phyloP scores from a whole-genome alignment of 2,797 vertebrate species.

The Coregonus ussuriensis region DNA sequence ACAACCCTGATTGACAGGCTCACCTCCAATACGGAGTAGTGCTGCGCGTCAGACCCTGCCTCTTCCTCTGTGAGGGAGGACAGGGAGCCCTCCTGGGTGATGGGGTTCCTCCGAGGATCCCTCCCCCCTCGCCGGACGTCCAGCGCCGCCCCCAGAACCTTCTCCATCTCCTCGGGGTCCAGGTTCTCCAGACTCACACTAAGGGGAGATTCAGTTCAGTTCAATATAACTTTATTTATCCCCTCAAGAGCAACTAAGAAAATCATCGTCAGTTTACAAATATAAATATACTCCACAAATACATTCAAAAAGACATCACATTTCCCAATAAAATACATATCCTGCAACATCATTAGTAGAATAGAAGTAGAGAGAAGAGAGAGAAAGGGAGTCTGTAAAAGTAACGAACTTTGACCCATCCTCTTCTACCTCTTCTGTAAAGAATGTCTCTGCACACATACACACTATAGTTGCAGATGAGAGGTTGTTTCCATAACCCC shows the following conservation, averaged over 20 bases:
- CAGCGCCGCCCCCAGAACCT: constrained; percentile 35
- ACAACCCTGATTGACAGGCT: background rate
- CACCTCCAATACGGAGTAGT: constrained; percentile 42
- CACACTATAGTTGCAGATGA: background rate
- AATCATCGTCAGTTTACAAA: background rate
- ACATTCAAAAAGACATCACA: background rate
- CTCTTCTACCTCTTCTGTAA: no score
- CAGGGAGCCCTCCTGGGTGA: constrained; percentile 68
- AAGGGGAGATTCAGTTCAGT: background rate
- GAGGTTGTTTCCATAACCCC: background rate
- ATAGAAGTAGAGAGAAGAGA: no score
- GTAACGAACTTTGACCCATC: no score
- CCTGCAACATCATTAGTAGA: no score
- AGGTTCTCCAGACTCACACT: constrained; percentile 69
- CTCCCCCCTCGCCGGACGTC: constrained; percentile 17
- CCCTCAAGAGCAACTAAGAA: background rate
- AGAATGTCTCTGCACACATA: no score
- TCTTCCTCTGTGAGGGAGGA: constrained; percentile 70
- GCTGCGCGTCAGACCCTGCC: constrained; percentile 35
- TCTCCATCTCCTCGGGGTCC: constrained; percentile 52
- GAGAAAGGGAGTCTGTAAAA: no score
- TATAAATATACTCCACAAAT: no score
- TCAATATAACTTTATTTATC: background rate
- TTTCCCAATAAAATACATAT: background rate
- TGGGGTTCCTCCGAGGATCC: constrained; percentile 57